Conservation (phyloP, 2,888 invertebrate species). For the Rhaphigaster nebulosa region DNA sequence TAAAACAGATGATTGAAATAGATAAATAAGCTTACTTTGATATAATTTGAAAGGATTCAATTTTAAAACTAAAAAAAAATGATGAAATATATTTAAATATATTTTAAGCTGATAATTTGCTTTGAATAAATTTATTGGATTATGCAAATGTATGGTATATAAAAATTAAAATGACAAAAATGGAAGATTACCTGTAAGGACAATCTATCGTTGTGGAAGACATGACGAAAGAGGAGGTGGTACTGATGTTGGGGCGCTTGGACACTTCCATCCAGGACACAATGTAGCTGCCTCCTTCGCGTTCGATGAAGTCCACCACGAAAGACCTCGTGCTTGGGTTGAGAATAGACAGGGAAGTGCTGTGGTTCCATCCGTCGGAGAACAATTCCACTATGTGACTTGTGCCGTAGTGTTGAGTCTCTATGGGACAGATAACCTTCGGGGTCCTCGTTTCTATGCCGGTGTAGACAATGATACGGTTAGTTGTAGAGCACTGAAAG, state of each 20-base stretch:
- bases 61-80: too few relatives aligned
- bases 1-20: too few relatives aligned
- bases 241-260: constrained; percentile 69
- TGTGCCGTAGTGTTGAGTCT: constrained; percentile 66
- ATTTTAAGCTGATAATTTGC: too few relatives aligned
- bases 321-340: constrained; percentile 75
- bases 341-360: constrained; percentile 66
- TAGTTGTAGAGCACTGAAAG: constrained; percentile 76
- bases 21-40: too few relatives aligned
- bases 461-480: constrained; percentile 80
- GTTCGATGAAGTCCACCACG: constrained; percentile 81
- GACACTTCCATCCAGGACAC: constrained; percentile 86
- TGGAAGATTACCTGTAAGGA: constrained; percentile 80
- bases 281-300: constrained; percentile 80
- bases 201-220: constrained; percentile 74
- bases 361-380: constrained; percentile 79
- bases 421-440: constrained; percentile 78
- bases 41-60: too few relatives aligned
- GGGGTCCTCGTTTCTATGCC: constrained; percentile 76
- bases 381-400: constrained; percentile 75
- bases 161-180: too few relatives aligned
- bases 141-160: too few relatives aligned
- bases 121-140: too few relatives aligned
- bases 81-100: too few relatives aligned
- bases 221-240: constrained; percentile 71